Evolutionary conservation across 1,140 invertebrate genomes (phyloP), one percentile per base, ranked within the genome.

Genomic region (Eufriesea mexicana): DNA sequence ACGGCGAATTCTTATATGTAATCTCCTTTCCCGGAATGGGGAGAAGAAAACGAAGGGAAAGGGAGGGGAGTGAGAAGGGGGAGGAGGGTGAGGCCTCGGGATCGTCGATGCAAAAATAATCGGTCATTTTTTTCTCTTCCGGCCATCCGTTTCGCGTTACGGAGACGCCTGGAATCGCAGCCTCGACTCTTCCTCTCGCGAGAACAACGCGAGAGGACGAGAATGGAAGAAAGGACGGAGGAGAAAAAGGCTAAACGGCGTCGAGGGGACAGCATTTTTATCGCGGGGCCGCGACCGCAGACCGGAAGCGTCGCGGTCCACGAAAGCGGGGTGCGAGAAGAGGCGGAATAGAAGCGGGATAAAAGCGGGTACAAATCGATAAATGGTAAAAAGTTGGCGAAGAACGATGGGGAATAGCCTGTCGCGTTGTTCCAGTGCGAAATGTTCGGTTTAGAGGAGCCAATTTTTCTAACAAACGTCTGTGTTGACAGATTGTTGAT

Each of bases 391-490:
- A 64, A 64, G n/a, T 42, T 18, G 47, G 10, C 49, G 8, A 51
- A 62, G 66, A 78, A 51, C 42, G 47, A 35, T 1, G 35, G 47
- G 10, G 73, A 12, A 18, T 62, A 2, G 8, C 10, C 47, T 76
- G 20, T 64, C 64, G 64, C 47, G 47, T 64, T 42, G 76, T 72
- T 18, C 51, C 51, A 18, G 10, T 16, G 51, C 12, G 51, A 49
- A 49, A 2, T 9, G 12, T 0, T 9, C 12, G 6, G n/a, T 0
- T 12, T 16, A 54, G 10, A 18, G 51, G 1, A 10, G 14, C 12
- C 14, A 1, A 16, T 54, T 79, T 71, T 67, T 70, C 76, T 87
- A 85, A 87, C 81, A 84, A 87, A 86, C 84, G 73, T 35, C 35
- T 1, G 1, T 35, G 1, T 35, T 4, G 35, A 35, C 35, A 1